These are phyloP conservation scores for Rhagologus leucostigma DNA, from an alignment of 2,113 vertebrate genomes.

Conservation along the genomic window DNA sequence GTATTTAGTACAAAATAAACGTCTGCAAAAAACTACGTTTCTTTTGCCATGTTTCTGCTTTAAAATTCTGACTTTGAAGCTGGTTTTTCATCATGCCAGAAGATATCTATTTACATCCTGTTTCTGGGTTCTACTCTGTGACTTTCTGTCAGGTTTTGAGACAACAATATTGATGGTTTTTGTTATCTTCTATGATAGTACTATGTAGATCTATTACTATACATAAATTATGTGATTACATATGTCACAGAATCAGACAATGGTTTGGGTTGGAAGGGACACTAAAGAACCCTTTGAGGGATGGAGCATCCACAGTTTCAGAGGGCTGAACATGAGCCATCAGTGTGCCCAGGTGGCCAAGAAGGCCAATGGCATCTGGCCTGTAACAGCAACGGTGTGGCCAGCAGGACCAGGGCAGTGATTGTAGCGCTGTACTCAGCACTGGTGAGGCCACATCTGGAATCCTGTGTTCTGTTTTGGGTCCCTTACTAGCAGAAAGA, in stretches of 20 bases:
- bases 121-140: not conserved
- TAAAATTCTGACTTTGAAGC: not conserved
- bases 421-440: rapidly evolving
- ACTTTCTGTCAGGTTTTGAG: not conserved
- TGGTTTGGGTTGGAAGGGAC: not conserved
- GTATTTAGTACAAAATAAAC: not conserved
- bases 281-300: rapidly evolving
- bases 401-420: not conserved
- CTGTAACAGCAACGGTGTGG: not conserved
- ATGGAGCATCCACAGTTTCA: not conserved
- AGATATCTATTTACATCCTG: not conserved
- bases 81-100: not conserved
- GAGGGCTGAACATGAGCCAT: not conserved
- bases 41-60: not conserved
- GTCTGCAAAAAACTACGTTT: not conserved
- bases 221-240: not conserved
- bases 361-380: not conserved
- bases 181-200: not conserved
- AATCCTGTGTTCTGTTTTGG: not conserved
- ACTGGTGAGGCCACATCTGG: not conserved
- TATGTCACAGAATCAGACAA: not conserved
- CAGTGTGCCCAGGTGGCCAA: not conserved
- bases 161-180: not conserved
- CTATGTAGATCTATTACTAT: not conserved
- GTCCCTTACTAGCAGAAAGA: rapidly evolving